A percentile compares a stretch with the other conserved stretches of the same genome.
Evolutionary conservation across 2,888 invertebrate species (phyloP).

Genomic region (Vesta saturnalis): DNA sequence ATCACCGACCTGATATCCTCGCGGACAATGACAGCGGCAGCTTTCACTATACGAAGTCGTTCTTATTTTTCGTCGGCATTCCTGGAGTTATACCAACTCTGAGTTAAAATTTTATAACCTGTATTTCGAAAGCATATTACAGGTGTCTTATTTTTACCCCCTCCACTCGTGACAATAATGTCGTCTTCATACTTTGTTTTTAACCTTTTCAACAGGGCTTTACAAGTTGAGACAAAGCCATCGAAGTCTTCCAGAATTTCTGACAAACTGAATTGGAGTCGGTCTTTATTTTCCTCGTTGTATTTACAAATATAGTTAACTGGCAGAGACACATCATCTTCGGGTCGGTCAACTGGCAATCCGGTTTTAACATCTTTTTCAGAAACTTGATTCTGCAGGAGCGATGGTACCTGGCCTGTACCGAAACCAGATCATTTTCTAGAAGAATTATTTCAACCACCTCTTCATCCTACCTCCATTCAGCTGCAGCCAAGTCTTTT

Average conservation of each 20-base stretch:
- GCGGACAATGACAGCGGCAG: background rate
- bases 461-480: conserved; percentile 6
- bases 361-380: conserved; percentile 2
- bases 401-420: no score
- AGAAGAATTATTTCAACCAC: background rate
- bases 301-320: conserved; percentile 7
- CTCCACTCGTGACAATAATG: conserved; percentile 12
- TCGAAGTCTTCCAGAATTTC: background rate
- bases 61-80: background rate
- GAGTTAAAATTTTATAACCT: background rate
- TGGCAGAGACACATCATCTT: background rate
- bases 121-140: conserved; percentile 14
- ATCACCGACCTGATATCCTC: background rate
- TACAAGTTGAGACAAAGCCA: background rate
- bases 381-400: no score
- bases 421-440: no score
- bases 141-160: conserved; percentile 4
- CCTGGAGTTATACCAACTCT: background rate
- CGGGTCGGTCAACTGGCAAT: background rate
- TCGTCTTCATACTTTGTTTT: conserved; percentile 2
- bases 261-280: conserved; percentile 9
- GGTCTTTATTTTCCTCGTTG: conserved; percentile 4
- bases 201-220: conserved; percentile 4
- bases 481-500: background rate
- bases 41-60: background rate